phyloP scores from a whole-genome alignment of 2,113 vertebrate genomes.

The Epinephelus lanceolatus region DNA sequence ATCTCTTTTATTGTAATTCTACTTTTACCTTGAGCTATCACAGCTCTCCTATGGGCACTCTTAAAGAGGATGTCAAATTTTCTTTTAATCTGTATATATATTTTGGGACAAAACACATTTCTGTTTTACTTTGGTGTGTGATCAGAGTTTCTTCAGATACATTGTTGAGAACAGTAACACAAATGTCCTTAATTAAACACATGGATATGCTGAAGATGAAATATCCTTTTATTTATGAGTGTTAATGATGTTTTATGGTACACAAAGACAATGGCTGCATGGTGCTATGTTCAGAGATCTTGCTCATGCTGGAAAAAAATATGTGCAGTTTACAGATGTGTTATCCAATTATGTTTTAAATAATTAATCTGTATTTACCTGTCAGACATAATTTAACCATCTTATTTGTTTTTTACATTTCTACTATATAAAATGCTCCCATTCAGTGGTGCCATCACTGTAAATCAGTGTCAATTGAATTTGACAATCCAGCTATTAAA shows the following conservation, averaged over 20 bases:
- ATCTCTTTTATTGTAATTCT: slow-evolving; percentile 31
- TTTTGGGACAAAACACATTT: slow-evolving; percentile 37
- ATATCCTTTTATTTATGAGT: slow-evolving; percentile 11
- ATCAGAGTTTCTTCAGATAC: slow-evolving; percentile 1
- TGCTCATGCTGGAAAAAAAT: slow-evolving; percentile 20
- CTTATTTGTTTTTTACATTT: background rate
- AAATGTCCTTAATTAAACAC: slow-evolving; percentile 33
- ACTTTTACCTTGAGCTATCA: background rate
- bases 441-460: slow-evolving; percentile 13
- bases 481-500: slow-evolving; percentile 54
- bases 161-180: background rate
- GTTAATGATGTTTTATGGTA: background rate
- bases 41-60: background rate
- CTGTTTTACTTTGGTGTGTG: slow-evolving; percentile 3
- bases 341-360: background rate
- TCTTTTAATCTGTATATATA: slow-evolving; percentile 35
- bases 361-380: background rate
- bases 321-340: background rate
- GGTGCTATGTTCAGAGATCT: background rate
- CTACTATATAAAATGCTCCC: background rate
- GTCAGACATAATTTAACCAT: slow-evolving; percentile 1
- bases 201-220: slow-evolving; percentile 24
- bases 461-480: slow-evolving; percentile 28
- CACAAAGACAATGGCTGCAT: background rate
- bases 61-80: slow-evolving; percentile 25